Evolutionary conservation across 2,888 invertebrate genomes (phyloP).

Genomic region (Cotesia congregata): DNA sequence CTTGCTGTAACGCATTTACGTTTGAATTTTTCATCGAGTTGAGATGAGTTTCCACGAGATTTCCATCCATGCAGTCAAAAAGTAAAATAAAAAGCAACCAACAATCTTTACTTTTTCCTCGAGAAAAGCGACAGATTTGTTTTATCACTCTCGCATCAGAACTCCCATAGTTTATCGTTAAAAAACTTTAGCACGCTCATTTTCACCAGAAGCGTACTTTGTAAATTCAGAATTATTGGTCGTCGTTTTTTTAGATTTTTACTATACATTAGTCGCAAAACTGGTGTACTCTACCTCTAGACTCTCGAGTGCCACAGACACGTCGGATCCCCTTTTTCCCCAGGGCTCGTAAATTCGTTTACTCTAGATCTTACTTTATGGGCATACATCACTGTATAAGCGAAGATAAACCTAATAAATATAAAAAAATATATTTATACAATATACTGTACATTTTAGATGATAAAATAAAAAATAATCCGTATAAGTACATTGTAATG

Average conservation of each 20-base stretch:
- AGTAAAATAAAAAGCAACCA: too few species aligned
- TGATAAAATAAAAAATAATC: background rate
- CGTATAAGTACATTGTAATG: background rate
- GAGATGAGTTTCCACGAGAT: background rate
- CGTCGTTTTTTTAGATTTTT: slow-evolving; percentile 15
- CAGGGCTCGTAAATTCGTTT: background rate
- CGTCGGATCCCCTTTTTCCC: background rate
- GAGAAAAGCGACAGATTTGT: background rate
- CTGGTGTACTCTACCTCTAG: background rate
- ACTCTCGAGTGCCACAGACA: background rate
- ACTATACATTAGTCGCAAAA: background rate
- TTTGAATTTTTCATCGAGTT: too few species aligned
- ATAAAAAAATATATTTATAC: background rate
- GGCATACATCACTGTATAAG: background rate
- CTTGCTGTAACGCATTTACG: too few species aligned
- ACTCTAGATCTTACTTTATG: background rate
- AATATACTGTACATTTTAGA: background rate
- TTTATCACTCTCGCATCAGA: background rate
- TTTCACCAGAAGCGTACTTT: slow-evolving; percentile 16
- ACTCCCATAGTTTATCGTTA: slow-evolving; percentile 29
- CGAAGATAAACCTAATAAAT: background rate
- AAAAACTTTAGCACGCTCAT: slow-evolving; percentile 30
- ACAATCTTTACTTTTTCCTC: background rate
- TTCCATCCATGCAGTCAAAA: background rate
- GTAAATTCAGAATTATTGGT: slow-evolving; percentile 34